These are phyloP conservation scores for Onychomys leucogaster DNA, from an alignment of 2,797 vertebrate species.

Conservation along the genomic window DNA sequence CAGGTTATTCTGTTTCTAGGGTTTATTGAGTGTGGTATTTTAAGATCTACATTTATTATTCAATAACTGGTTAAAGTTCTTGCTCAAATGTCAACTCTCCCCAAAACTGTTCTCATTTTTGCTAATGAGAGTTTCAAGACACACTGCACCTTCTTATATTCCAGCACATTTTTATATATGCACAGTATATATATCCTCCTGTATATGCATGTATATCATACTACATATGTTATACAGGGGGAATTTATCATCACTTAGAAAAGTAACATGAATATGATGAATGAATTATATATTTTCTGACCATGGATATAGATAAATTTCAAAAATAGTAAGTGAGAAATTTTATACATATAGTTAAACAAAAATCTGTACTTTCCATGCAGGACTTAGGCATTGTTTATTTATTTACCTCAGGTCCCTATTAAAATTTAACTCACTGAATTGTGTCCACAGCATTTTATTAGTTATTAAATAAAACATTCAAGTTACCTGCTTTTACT, in stretches of 20 bases:
- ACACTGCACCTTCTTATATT: neutral
- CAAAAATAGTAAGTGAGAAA: neutral
- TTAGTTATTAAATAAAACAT: slow-evolving; percentile 71
- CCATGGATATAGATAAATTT: neutral
- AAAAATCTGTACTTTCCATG: neutral
- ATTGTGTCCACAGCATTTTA: slow-evolving; percentile 44
- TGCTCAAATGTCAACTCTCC: neutral
- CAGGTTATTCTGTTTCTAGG: neutral
- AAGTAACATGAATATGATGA: neutral
- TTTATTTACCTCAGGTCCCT: slow-evolving; percentile 30
- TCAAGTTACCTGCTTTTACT: slow-evolving; percentile 31
- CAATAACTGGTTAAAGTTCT: neutral
- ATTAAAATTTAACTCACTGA: slow-evolving; percentile 59
- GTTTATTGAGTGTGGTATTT: neutral
- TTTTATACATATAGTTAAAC: neutral
- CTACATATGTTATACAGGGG: neutral
- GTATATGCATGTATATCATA: neutral
- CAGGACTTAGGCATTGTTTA: slow-evolving; percentile 34
- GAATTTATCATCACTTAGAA: neutral
- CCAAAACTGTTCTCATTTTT: neutral
- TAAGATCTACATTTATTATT: neutral
- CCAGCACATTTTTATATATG: neutral
- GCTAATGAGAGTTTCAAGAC: neutral
- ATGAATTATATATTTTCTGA: neutral
- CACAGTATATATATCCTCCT: neutral